Evolutionary conservation across 1,140 invertebrate genomes (phyloP).

Genomic region (Drosophila pseudoobscura): DNA sequence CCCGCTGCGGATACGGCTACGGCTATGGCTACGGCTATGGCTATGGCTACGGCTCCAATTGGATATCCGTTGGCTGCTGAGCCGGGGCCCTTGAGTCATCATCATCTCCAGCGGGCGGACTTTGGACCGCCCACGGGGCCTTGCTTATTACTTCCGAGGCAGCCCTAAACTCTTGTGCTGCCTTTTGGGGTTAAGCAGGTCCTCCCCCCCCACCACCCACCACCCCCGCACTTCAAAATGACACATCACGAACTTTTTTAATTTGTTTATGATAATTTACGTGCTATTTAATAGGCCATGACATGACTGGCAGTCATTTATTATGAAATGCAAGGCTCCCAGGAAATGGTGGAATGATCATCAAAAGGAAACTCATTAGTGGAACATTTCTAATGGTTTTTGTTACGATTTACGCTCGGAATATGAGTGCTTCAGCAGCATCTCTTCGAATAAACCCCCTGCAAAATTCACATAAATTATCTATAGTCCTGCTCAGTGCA

Average conservation of each 20-base stretch:
- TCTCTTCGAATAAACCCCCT: too few species aligned
- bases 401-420: too few species aligned
- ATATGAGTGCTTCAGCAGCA: too few species aligned
- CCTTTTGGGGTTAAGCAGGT: constrained; percentile 36
- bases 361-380: not conserved
- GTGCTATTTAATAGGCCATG: constrained; percentile 50
- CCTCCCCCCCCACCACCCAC: constrained; percentile 9
- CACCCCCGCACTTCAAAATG: constrained; percentile 41
- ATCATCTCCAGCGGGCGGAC: constrained; percentile 30
- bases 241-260: constrained; percentile 81
- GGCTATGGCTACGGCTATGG: constrained; percentile 40
- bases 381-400: constrained; percentile 9
- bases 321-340: constrained; percentile 22
- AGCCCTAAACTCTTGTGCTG: constrained; percentile 52
- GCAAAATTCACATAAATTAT: too few species aligned
- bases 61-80: constrained; percentile 56
- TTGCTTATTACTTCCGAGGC: constrained; percentile 72
- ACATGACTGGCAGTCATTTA: constrained; percentile 64
- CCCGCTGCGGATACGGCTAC: constrained; percentile 32
- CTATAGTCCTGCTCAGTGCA: too few species aligned
- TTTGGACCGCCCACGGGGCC: constrained; percentile 67
- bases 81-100: constrained; percentile 36
- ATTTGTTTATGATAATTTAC: constrained; percentile 82
- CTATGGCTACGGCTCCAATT: constrained; percentile 55
- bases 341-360: constrained; percentile 12